Base-by-base conservation (phyloP, 1,140 invertebrate genomes). In the Macrobrachium rosenbergii region DNA sequence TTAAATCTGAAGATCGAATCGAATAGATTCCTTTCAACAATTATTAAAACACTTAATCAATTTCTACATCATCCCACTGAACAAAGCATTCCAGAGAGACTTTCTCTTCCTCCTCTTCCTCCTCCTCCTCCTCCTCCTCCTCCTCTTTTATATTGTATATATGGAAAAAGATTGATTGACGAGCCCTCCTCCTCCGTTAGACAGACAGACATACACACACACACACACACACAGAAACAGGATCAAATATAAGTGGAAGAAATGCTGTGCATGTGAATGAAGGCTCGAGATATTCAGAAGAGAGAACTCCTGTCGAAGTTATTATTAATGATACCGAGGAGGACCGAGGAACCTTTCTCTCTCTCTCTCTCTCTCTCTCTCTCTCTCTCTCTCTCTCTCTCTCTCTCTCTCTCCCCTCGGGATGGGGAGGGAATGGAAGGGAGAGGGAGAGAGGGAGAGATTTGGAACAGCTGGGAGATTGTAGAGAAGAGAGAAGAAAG, bases 251-350 rank as follows among this genome's bases (percentile, higher is more conserved):
- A 59, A 82, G 69, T 59, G 67, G 81, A 82, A 82, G 81, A 82
- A 82, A 82, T 82, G 81, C 62, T 52, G 5, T 59, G 81, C 81
- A 82, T 82, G 67, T 73, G 81, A 82, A 82, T 82, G 67, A 82
- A 73, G 81, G 45, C 1, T 64, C 63, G 45, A 82, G 81, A 82
- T 73, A 82, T 82, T 82, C 81, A 82, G 81, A n/a, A 16, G 28
- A 73, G 67, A 45, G 81, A 82, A 69, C 80, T 82, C 45, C 81
- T 82, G 81, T 82, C 81, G 81, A 82, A 73, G 81, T 73, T 82
- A 82, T 82, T 82, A 82, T 82, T 82, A 82, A 82, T 82, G 81
- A 82, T 82, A 21, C 63, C 45, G 45, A 52, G n/a, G n/a, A 69
- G 67, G 81, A n/a, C 81, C 69, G 19, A 16, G 37, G n/a, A 37